Percentiles rank a stretch among this genome's conserved stretches.
Evolutionary conservation across 1,140 invertebrate genomes (phyloP).

Genomic region (Gryllus bimaculatus): DNA sequence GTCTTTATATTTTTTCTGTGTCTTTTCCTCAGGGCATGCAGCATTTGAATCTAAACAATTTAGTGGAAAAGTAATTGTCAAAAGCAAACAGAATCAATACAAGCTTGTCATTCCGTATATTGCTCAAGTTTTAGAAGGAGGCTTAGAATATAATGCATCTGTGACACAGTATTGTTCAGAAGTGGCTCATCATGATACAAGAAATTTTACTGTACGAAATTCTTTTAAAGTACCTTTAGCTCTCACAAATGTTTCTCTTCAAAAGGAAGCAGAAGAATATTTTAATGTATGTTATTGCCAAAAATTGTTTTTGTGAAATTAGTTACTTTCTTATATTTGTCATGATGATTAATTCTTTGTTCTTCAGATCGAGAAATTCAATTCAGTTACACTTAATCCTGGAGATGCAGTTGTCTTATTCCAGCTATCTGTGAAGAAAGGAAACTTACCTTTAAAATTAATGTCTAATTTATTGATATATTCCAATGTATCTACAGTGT

Average conservation of each 20-base stretch:
- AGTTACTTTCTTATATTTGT: background rate
- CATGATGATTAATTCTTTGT: constrained; percentile 19
- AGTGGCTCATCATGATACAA: constrained; percentile 31
- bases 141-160: constrained; percentile 42
- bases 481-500: constrained; percentile 63
- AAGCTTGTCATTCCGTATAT: constrained; percentile 50
- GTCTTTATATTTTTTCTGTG: constrained; percentile 12
- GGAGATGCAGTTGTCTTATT: constrained; percentile 50
- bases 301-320: background rate
- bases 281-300: constrained; percentile 40
- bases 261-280: constrained; percentile 44
- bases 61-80: constrained; percentile 57
- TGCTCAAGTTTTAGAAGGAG: constrained; percentile 44
- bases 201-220: constrained; percentile 56
- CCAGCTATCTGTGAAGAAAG: constrained; percentile 44
- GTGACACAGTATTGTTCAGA: constrained; percentile 45
- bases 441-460: constrained; percentile 45
- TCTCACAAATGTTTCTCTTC: constrained; percentile 58
- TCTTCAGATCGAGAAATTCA: constrained; percentile 52
- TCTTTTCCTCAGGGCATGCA: constrained; percentile 40
- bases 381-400: constrained; percentile 49
- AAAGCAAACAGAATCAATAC: constrained; percentile 52
- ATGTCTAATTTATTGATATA: constrained; percentile 54
- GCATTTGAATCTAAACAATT: constrained; percentile 44
- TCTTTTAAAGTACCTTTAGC: constrained; percentile 58